These are phyloP conservation scores for Acrobasis suavella DNA, from an alignment of 2,888 invertebrate genomes.

Conservation along the genomic window DNA sequence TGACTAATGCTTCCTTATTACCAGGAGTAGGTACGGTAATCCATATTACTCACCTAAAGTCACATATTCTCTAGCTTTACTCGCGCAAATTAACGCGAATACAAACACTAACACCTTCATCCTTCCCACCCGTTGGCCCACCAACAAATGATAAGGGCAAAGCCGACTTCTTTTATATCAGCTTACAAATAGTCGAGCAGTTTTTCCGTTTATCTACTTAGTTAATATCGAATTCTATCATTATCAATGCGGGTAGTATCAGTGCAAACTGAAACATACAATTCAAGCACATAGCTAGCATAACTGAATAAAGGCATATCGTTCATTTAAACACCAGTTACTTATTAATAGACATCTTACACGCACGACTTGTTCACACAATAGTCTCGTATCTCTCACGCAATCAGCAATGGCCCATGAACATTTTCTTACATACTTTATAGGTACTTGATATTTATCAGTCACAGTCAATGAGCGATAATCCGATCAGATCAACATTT, in stretches of 20 bases:
- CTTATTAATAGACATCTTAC: too few species aligned
- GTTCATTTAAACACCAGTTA: background rate
- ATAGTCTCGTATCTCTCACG: too few species aligned
- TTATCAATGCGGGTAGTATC: conserved; percentile 15
- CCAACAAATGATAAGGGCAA: conserved; percentile 22
- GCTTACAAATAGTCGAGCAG: background rate
- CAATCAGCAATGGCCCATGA: too few species aligned
- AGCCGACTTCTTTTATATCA: conserved; percentile 7
- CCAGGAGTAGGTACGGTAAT: background rate
- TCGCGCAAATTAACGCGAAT: conserved; percentile 17
- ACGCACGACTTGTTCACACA: too few species aligned
- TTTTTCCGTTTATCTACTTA: conserved; percentile 1
- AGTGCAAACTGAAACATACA: background rate
- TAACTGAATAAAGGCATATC: background rate
- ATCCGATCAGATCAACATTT: too few species aligned
- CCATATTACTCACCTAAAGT: conserved; percentile 24
- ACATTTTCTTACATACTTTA: too few species aligned
- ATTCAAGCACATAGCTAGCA: background rate
- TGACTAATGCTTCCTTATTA: too few species aligned
- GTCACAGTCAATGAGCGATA: too few species aligned
- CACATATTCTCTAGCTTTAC: conserved; percentile 20
- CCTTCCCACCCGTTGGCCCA: conserved; percentile 12
- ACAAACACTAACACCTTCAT: conserved; percentile 27
- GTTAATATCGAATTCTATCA: conserved; percentile 4
- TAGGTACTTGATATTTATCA: too few species aligned